These are phyloP conservation scores for Lithophane socia DNA, from an alignment of 2,888 invertebrate genomes.

Conservation along the genomic window DNA sequence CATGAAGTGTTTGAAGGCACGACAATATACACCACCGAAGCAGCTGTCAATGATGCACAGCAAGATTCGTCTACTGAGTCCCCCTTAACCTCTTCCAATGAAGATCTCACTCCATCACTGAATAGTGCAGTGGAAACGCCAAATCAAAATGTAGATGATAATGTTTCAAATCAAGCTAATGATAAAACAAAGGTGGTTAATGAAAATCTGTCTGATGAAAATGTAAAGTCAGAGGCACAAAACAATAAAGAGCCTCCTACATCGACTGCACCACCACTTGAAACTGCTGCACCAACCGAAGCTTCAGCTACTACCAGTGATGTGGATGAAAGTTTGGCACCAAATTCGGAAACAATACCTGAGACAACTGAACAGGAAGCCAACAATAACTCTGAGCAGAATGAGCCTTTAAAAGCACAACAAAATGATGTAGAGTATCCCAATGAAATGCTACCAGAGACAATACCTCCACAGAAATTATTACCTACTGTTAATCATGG, in stretches of 20 bases:
- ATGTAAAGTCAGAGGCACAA: slow-evolving; percentile 24
- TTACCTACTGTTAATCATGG: slow-evolving; percentile 61
- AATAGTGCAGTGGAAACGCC: slow-evolving; percentile 52
- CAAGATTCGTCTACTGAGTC: slow-evolving; percentile 65
- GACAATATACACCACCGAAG: slow-evolving; percentile 87
- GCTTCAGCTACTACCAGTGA: slow-evolving; percentile 5
- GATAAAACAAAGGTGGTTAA: slow-evolving; percentile 25
- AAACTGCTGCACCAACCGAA: slow-evolving; percentile 17
- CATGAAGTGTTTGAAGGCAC: slow-evolving; percentile 93
- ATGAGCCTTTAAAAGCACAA: slow-evolving; percentile 25
- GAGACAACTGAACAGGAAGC: slow-evolving; percentile 10
- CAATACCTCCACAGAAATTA: slow-evolving; percentile 57
- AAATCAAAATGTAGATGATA: slow-evolving; percentile 41
- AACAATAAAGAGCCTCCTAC: slow-evolving; percentile 13
- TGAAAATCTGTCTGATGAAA: slow-evolving; percentile 31
- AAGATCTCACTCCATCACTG: slow-evolving; percentile 62
- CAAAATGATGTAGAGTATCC: slow-evolving; percentile 30
- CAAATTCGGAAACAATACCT: slow-evolving; percentile 16
- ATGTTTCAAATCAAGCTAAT: slow-evolving; percentile 45
- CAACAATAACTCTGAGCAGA: slow-evolving; percentile 10
- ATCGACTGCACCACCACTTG: slow-evolving; percentile 6
- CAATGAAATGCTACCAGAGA: slow-evolving; percentile 36
- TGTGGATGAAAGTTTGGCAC: slow-evolving; percentile 23
- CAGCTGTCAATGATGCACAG: slow-evolving; percentile 60
- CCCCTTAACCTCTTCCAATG: slow-evolving; percentile 52